A percentile compares a stretch with the other conserved stretches of the same genome.
These are phyloP conservation scores for Kryphioiulus occultus DNA, from an alignment of 2,888 invertebrate species.

Conservation along the genomic window DNA sequence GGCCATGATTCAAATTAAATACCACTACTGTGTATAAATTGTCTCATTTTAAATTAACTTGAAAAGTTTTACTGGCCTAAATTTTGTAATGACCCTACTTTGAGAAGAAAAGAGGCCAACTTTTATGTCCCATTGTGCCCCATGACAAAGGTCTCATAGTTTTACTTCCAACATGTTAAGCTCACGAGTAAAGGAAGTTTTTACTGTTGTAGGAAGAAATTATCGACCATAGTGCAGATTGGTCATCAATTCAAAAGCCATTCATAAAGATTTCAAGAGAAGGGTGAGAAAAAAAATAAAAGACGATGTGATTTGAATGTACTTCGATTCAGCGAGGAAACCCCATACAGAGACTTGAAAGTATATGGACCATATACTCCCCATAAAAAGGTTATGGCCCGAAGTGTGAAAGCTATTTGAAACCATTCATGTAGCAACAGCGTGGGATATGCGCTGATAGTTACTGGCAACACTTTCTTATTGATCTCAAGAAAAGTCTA, in stretches of 20 bases:
- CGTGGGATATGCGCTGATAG: conserved; percentile 29
- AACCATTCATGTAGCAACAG: conserved; percentile 2
- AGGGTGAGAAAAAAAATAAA: neutral
- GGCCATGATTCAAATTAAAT: no score
- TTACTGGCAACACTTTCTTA: neutral
- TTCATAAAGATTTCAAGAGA: conserved; percentile 2
- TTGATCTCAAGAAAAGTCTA: neutral
- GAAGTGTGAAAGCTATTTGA: conserved; percentile 15
- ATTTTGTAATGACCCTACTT: neutral
- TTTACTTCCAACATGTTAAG: neutral
- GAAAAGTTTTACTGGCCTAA: neutral
- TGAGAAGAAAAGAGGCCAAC: neutral
- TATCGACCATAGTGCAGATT: conserved; percentile 24
- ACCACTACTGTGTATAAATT: no score
- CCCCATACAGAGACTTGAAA: neutral
- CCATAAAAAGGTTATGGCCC: conserved; percentile 35
- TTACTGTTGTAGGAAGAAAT: neutral
- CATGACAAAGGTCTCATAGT: neutral
- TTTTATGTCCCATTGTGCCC: neutral
- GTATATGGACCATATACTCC: neutral
- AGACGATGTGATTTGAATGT: conserved; percentile 6
- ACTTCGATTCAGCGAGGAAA: neutral
- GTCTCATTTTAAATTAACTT: neutral
- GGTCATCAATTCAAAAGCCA: conserved; percentile 10
- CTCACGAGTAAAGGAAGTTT: neutral